These are phyloP conservation scores for Ochlodes sylvanus DNA, from an alignment of 2,888 invertebrate genomes.

Conservation along the genomic window DNA sequence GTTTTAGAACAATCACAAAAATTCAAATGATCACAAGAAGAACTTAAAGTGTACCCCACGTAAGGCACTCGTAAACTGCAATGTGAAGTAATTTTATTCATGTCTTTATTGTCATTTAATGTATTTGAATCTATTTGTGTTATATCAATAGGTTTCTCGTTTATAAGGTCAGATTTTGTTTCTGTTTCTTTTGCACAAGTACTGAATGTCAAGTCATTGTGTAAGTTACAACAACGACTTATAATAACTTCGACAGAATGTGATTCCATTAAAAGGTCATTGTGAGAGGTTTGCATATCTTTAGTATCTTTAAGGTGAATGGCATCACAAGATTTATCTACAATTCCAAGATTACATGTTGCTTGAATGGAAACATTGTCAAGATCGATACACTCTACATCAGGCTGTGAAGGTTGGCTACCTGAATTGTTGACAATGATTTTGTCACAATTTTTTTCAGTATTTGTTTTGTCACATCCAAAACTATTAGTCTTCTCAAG, in stretches of 20 bases:
- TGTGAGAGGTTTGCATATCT: conserved; percentile 47
- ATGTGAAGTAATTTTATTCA: neutral
- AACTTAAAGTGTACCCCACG: conserved; percentile 65
- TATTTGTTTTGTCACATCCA: neutral
- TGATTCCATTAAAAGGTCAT: conserved; percentile 18
- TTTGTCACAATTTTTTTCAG: neutral
- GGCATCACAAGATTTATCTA: conserved; percentile 57
- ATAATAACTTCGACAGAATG: conserved; percentile 30
- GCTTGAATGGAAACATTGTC: conserved; percentile 23
- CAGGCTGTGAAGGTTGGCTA: neutral
- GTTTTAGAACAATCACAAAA: conserved; percentile 64
- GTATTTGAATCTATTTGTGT: neutral
- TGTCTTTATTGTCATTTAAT: conserved; percentile 5
- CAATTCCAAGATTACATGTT: conserved; percentile 34
- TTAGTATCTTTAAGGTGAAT: conserved; percentile 44
- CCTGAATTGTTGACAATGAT: neutral
- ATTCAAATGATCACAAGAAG: conserved; percentile 60
- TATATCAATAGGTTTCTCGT: neutral
- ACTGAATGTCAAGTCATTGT: neutral
- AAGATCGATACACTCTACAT: neutral
- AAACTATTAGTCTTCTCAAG: conserved; percentile 46
- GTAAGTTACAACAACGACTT: conserved; percentile 27
- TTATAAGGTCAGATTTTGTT: neutral
- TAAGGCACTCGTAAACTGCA: conserved; percentile 48
- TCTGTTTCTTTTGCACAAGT: neutral